Evolutionary conservation across 2,797 vertebrate genomes (phyloP).

Genomic region (Chaetodon trifasciatus): DNA sequence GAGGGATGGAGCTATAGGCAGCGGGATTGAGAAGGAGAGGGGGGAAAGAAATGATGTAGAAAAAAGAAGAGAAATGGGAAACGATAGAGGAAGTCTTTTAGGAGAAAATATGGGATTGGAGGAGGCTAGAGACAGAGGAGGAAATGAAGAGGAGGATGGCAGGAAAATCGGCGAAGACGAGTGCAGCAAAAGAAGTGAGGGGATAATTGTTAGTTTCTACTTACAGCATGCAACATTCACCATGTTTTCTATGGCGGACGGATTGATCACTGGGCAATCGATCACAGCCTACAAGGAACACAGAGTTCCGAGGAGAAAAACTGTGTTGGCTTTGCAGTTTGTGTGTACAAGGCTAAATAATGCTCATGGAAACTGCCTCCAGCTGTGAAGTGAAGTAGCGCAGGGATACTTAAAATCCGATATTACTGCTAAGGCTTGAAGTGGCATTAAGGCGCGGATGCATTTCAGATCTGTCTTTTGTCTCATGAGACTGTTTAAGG

Average conservation of each 20-base stretch:
- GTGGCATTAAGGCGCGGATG: conserved; percentile 55
- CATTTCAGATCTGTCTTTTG: conserved; percentile 45
- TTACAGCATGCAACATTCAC: conserved; percentile 58
- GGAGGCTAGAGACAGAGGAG: not conserved
- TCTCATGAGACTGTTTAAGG: conserved; percentile 39
- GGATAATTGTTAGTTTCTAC: conserved; percentile 69
- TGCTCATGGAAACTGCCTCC: conserved; percentile 70
- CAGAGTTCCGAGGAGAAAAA: conserved; percentile 62
- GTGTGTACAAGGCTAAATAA: conserved; percentile 70
- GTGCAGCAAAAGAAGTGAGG: conserved; percentile 22
- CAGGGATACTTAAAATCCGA: conserved; percentile 64
- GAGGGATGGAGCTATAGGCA: conserved; percentile 48
- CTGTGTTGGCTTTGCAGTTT: conserved; percentile 66
- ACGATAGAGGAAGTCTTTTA: conserved; percentile 21
- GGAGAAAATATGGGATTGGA: conserved; percentile 2
- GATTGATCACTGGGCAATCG: conserved; percentile 76
- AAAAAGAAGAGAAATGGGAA: conserved; percentile 25
- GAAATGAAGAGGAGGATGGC: conserved; percentile 15
- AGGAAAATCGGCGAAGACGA: conserved; percentile 22
- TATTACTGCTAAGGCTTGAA: conserved; percentile 61
- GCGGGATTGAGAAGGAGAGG: conserved; percentile 27
- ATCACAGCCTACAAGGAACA: conserved; percentile 69
- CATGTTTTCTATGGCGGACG: conserved; percentile 49
- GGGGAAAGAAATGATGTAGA: conserved; percentile 17
- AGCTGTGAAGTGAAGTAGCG: conserved; percentile 73